phyloP scores from a whole-genome alignment of 2,888 invertebrate species.

The Athalia rosae region DNA sequence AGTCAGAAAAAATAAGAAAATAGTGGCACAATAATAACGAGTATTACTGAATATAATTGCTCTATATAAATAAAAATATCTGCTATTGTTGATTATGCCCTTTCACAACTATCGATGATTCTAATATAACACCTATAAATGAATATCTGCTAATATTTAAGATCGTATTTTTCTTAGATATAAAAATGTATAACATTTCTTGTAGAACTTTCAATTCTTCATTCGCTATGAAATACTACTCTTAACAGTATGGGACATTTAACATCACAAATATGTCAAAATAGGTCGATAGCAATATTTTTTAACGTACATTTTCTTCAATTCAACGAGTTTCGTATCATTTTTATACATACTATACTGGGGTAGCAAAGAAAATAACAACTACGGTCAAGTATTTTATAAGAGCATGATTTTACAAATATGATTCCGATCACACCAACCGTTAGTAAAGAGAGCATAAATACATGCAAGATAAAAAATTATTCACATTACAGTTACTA shows the following conservation, averaged over 20 bases:
- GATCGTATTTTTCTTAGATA: slow-evolving; percentile 34
- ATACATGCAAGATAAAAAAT: slow-evolving; percentile 34
- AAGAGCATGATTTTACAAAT: neutral
- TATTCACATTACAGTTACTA: slow-evolving; percentile 40
- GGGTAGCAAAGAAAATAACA: neutral
- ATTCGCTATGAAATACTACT: slow-evolving; percentile 20
- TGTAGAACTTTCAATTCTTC: slow-evolving; percentile 22
- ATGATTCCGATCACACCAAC: slow-evolving; percentile 7
- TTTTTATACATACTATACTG: neutral
- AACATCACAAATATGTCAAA: slow-evolving; percentile 23
- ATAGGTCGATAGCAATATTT: slow-evolving; percentile 17
- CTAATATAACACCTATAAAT: slow-evolving; percentile 17
- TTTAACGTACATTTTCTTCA: neutral
- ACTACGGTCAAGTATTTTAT: slow-evolving; percentile 3
- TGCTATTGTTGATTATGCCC: slow-evolving; percentile 24
- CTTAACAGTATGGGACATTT: slow-evolving; percentile 10
- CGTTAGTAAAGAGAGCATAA: slow-evolving; percentile 41
- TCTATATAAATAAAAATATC: slow-evolving; percentile 1
- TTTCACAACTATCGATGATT: slow-evolving; percentile 7
- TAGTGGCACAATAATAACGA: neutral
- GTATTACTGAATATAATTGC: neutral
- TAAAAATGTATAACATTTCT: slow-evolving; percentile 35
- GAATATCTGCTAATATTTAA: slow-evolving; percentile 12
- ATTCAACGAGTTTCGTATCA: neutral
- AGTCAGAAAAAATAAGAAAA: slow-evolving; percentile 5